Base-by-base conservation (phyloP, 2,113 vertebrate species). In the Eclectus roratus region DNA sequence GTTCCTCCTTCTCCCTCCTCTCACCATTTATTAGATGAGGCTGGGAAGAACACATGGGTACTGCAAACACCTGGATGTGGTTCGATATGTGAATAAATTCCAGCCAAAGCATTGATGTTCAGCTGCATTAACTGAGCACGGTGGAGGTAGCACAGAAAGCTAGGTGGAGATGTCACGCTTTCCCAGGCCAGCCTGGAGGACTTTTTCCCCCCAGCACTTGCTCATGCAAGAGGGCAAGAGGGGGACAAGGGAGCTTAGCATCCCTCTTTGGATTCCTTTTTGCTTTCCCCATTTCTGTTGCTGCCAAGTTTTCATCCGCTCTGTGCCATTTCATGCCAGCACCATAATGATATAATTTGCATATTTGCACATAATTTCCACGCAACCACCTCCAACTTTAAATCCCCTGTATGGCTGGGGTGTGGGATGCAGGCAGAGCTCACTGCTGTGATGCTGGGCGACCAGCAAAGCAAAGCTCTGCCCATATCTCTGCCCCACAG, bases 301-400 rank as follows among this genome's bases (percentile, higher is more conserved):
- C 80, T 96, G 92, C 93, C 91, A 93, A 91, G 88, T 33, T 92
- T 91, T 91, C 78, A 86, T 61, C 70, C 2, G 2, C 61, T 81
- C 85, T 35, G 14, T 69, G 35, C 50, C 68, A 95, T 58, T 93
- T 91, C 60, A 55, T 90, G 88, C 88, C 93, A 95, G 70, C 10
- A 0, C 86, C 83, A 81, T 93, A 96, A 95, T 92, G 72, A 90
- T 86, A 79, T 86, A 78, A 95, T 96, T 89, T 88, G 52, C 52
- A 61, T 74, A 64, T 86, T 92, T 94, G 28, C 47, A 91, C 77
- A 87, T 91, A 46, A 93, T 91, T 95, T 96, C 81, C 64, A 76
- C 2, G 2, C 65, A 76, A 24, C 19, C 21, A 13, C 63, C 92
- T 92, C 91, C 69, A 74, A 10, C 80, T 65, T 43, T 47, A 29